Evolutionary conservation across 1,140 invertebrate genomes (phyloP).

Genomic region (Drosophila parabipectinata): DNA sequence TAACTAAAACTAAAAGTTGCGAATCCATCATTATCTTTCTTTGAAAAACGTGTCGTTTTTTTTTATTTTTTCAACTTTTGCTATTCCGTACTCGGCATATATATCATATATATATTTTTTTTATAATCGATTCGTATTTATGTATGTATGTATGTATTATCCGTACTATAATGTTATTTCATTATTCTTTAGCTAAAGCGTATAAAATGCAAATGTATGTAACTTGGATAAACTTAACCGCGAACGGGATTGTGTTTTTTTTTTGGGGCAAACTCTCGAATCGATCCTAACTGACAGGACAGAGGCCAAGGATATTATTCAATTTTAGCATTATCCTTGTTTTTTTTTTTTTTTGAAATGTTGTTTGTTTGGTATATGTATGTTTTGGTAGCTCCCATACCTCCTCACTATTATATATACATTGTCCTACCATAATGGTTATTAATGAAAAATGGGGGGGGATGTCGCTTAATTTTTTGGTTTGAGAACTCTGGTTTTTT

Average conservation of each 20-base stretch:
- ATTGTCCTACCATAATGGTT: too few relatives aligned
- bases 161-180: slow-evolving; percentile 44
- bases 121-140: slow-evolving; percentile 23
- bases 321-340: slow-evolving; percentile 37
- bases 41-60: not conserved
- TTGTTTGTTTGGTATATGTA: slow-evolving; percentile 61
- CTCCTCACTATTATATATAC: too few relatives aligned
- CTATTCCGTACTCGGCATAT: slow-evolving; percentile 4
- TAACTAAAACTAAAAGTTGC: slow-evolving; percentile 64
- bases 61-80: slow-evolving; percentile 4
- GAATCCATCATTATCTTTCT: slow-evolving; percentile 4
- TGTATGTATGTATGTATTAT: slow-evolving; percentile 51
- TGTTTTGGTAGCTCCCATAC: slow-evolving; percentile 35
- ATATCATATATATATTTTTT: slow-evolving; percentile 35
- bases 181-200: slow-evolving; percentile 77
- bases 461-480: not conserved
- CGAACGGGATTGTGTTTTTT: slow-evolving; percentile 16
- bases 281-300: too few relatives aligned
- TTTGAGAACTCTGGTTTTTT: slow-evolving; percentile 32
- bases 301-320: slow-evolving; percentile 25
- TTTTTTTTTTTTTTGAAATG: slow-evolving; percentile 48
- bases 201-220: slow-evolving; percentile 79
- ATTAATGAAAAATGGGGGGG: slow-evolving; percentile 38
- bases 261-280: not conserved
- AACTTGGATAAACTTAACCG: slow-evolving; percentile 52